These are phyloP conservation scores for Actinostola sp. DNA, from an alignment of 92 coral and sea anemone genomes.

Conservation along the genomic window DNA sequence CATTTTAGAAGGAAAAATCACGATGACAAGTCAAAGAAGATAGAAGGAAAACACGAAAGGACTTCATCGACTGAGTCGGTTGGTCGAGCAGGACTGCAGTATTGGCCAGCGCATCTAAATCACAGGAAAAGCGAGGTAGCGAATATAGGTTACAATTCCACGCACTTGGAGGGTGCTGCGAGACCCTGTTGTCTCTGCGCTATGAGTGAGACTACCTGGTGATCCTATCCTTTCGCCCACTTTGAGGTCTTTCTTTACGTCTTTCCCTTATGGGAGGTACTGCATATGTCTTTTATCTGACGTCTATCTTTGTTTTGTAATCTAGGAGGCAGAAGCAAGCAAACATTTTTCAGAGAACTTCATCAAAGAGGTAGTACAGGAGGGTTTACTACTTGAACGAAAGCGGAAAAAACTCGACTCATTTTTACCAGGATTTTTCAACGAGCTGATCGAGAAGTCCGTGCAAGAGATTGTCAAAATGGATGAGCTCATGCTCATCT, in stretches of 20 bases:
- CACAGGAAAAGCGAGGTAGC: constrained; percentile 58
- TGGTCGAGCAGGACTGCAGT: constrained; percentile 92
- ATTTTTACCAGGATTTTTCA: constrained; percentile 72
- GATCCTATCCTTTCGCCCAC: no score
- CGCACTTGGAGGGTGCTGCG: background rate
- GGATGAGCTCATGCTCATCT: constrained; percentile 65
- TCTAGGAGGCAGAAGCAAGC: constrained; percentile 76
- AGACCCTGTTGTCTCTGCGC: background rate
- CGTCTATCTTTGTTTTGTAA: constrained; percentile 5
- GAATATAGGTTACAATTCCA: no score
- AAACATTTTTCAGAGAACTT: constrained; percentile 75
- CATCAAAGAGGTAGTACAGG: constrained; percentile 75
- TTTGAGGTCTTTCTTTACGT: no score
- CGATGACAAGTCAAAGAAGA: constrained; percentile 82
- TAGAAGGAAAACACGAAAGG: constrained; percentile 89
- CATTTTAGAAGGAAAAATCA: constrained; percentile 72
- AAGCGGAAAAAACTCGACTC: constrained; percentile 77
- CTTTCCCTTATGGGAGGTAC: no score
- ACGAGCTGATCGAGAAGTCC: constrained; percentile 74
- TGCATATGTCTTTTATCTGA: no score
- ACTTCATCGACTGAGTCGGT: constrained; percentile 90
- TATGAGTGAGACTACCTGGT: no score
- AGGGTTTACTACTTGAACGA: constrained; percentile 70
- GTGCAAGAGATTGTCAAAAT: constrained; percentile 57
- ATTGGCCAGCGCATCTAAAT: constrained; percentile 71